Conservation (phyloP, 2,113 vertebrate genomes). For the Hiodon alosoides region DNA sequence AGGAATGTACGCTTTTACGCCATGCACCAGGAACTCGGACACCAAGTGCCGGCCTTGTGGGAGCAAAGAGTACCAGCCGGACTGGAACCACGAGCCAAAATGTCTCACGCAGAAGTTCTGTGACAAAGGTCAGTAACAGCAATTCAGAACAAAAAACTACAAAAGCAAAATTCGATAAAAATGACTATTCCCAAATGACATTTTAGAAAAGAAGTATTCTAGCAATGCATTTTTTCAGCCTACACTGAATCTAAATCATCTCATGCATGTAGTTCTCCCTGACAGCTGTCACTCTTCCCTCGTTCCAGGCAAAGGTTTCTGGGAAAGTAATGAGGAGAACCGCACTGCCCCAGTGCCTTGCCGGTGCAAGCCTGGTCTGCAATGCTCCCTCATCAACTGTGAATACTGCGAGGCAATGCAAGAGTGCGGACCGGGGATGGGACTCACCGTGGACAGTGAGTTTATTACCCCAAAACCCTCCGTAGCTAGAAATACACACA, state of each 20-base stretch:
- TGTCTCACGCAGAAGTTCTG: constrained; percentile 81
- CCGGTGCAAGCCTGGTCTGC: constrained; percentile 67
- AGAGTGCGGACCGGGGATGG: constrained; percentile 67
- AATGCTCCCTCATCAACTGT: constrained; percentile 75
- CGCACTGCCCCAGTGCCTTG: constrained; percentile 64
- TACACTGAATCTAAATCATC: neutral
- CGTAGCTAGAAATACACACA: too few relatives aligned
- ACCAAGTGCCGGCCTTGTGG: constrained; percentile 69
- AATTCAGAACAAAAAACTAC: neutral
- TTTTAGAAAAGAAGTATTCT: neutral
- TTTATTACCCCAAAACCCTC: neutral
- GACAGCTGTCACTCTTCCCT: neutral
- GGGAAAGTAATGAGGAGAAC: constrained; percentile 59
- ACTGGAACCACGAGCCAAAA: constrained; percentile 70
- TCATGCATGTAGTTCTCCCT: neutral
- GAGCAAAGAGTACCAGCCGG: constrained; percentile 74
- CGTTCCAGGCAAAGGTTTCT: constrained; percentile 72
- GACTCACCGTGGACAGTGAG: constrained; percentile 53
- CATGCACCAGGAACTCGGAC: constrained; percentile 60
- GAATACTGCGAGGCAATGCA: constrained; percentile 76
- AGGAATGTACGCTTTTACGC: constrained; percentile 69
- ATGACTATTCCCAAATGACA: too few relatives aligned
- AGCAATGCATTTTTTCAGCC: neutral
- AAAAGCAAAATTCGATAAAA: too few relatives aligned
- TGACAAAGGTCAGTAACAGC: constrained; percentile 69